Percentiles rank a stretch among this genome's conserved stretches.
These are phyloP conservation scores for Lamprotornis superbus DNA, from an alignment of 2,113 vertebrate genomes.

Conservation along the genomic window DNA sequence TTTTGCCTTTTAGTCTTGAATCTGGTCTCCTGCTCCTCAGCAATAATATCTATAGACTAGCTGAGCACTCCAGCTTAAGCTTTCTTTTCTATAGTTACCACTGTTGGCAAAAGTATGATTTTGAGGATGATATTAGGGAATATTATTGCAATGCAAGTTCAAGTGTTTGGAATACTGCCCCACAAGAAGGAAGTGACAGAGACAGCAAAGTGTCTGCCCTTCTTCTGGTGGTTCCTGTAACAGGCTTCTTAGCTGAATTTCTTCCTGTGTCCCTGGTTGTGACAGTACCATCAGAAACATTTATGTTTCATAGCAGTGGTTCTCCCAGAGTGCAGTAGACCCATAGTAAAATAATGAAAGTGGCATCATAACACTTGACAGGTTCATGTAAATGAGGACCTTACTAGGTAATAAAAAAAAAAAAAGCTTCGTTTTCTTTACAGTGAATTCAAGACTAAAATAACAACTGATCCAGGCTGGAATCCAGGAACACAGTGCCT, in stretches of 20 bases:
- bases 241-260: background rate
- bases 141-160: background rate
- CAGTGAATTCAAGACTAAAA: background rate
- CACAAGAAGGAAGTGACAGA: background rate
- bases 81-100: background rate
- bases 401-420: background rate
- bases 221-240: background rate
- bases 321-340: conserved; percentile 40
- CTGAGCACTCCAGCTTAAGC: background rate
- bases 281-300: conserved; percentile 30
- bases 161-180: background rate
- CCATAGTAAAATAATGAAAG: conserved; percentile 38
- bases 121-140: background rate
- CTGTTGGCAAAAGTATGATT: background rate
- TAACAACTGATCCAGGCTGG: background rate
- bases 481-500: background rate
- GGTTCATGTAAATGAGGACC: conserved; percentile 61
- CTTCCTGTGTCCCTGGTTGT: background rate
- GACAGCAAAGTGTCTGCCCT: background rate
- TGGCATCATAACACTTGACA: conserved; percentile 64
- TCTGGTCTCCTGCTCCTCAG: background rate
- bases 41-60: background rate
- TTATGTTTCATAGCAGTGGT: conserved; percentile 30
- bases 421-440: background rate
- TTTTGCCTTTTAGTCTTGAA: background rate